These are phyloP conservation scores for Scaptomyza montana DNA, from an alignment of 1,140 invertebrate genomes.

Conservation along the genomic window DNA sequence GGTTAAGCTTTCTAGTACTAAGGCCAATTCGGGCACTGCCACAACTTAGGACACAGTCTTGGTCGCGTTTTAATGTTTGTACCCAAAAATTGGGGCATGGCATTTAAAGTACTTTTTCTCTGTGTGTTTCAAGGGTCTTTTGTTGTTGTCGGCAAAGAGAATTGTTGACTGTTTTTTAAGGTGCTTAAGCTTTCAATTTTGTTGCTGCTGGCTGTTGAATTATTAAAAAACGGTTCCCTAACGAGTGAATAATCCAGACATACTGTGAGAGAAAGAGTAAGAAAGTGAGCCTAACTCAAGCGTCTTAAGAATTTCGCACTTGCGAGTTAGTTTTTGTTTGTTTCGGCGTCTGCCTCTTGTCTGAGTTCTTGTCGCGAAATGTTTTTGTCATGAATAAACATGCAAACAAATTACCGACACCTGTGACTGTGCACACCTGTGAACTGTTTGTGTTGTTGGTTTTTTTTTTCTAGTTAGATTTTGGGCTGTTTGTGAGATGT, in stretches of 20 bases:
- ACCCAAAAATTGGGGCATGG: conserved; percentile 34
- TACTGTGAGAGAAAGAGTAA: not conserved
- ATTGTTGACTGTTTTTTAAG: conserved; percentile 47
- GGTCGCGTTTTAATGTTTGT: conserved; percentile 14
- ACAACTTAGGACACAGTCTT: not conserved
- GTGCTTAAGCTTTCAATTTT: conserved; percentile 70
- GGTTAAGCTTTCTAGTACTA: conserved; percentile 60
- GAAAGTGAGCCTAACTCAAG: conserved; percentile 30
- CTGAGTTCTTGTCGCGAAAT: conserved; percentile 45
- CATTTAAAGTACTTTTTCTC: conserved; percentile 62
- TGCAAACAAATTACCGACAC: conserved; percentile 67
- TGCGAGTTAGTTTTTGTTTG: conserved; percentile 60
- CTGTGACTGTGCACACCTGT: conserved; percentile 54
- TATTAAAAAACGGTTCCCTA: conserved; percentile 61
- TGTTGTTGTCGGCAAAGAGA: conserved; percentile 25
- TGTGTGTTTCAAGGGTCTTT: not conserved
- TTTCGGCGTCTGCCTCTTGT: conserved; percentile 61
- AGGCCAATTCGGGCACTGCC: conserved; percentile 53
- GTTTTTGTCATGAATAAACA: conserved; percentile 60
- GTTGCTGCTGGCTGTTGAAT: conserved; percentile 50
- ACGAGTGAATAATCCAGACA: not conserved
- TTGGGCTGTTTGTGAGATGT: conserved; percentile 31
- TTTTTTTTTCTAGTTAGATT: not conserved
- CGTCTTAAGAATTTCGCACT: conserved; percentile 39
- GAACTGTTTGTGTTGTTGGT: not conserved